Base-by-base conservation (phyloP, 2,888 invertebrate species). In the Amphimallon solstitiale region DNA sequence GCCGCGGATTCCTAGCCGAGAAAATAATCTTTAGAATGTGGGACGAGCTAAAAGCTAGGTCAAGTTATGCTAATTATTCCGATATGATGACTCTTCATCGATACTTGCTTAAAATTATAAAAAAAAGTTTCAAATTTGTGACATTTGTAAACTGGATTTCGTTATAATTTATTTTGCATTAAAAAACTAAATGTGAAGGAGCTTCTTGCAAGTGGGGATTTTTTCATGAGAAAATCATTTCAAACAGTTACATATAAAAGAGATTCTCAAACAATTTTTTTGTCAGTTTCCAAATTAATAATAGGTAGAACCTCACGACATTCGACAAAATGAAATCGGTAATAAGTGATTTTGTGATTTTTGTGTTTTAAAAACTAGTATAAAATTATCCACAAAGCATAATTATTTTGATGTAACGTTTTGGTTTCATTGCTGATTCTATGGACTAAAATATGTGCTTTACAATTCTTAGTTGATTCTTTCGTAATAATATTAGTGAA, bases 311-410 rank as follows among this genome's bases (percentile, higher is more conserved):
- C 37, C 17, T 17, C 10, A 21, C 34, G 19, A 46, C 15, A 23
- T 17, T 37, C 48, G 43, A n/a, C 48, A 49, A 66, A 59, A 66
- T 66, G 66, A 66, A 66, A 66, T 23, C 40, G 56, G 66, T 66
- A 46, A 45, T 21, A 37, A 38, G 49, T 49, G 59, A 9, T 29
- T 15, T 38, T 35, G 17, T 7, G 34, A 29, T 7, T 29, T 29
- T 29, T 9, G 52, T 52, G 52, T 14, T 9, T 35, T 7, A n/a
- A 15, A 35, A 35, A 29, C 2, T 1, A 49, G 2, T 23, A 34
- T 51, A 29, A 49, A n/a, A n/a, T n/a, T n/a, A n/a, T n/a, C n/a
- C n/a, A n/a, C n/a, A n/a, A n/a, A n/a, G n/a, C n/a, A n/a, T n/a
- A 29, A 29, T 29, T 5, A n/a, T 5, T 29, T 29, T 29, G 29